Evolutionary conservation across 1,140 invertebrate species (phyloP).

Genomic region (Formica exsecta): DNA sequence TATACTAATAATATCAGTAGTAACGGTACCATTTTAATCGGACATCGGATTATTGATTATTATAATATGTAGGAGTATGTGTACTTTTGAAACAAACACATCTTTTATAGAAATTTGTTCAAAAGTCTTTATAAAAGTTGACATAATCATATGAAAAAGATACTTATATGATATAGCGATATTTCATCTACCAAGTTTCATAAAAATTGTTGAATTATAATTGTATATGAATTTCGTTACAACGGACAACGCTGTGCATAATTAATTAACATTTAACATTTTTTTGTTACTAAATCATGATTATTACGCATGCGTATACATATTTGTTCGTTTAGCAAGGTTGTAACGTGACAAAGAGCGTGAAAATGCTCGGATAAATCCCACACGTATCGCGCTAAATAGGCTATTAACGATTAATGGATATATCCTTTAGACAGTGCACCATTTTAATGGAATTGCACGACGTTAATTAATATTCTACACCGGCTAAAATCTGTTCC

Average conservation of each 20-base stretch:
- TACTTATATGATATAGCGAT: background rate
- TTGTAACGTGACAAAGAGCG: conserved; percentile 47
- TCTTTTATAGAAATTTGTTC: background rate
- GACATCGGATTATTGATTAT: conserved; percentile 1
- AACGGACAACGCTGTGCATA: background rate
- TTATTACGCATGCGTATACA: background rate
- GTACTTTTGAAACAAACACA: background rate
- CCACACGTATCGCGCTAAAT: conserved; percentile 63
- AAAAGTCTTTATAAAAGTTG: background rate
- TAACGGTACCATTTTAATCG: background rate
- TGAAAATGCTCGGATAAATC: conserved; percentile 46
- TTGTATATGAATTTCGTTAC: background rate
- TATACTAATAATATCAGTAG: background rate
- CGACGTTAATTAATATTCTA: conserved; percentile 73
- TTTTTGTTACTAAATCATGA: conserved; percentile 28
- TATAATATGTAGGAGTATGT: background rate
- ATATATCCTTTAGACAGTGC: conserved; percentile 65
- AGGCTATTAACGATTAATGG: conserved; percentile 67
- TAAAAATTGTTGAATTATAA: background rate
- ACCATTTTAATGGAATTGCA: conserved; percentile 71
- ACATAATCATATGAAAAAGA: background rate
- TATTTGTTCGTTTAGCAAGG: conserved; percentile 12
- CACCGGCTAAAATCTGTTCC: conserved; percentile 50
- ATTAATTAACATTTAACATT: conserved; percentile 33
- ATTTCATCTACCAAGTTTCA: background rate